phyloP scores from a whole-genome alignment of 2,113 vertebrate species.

The mouse (Mus musculus) region DNA sequence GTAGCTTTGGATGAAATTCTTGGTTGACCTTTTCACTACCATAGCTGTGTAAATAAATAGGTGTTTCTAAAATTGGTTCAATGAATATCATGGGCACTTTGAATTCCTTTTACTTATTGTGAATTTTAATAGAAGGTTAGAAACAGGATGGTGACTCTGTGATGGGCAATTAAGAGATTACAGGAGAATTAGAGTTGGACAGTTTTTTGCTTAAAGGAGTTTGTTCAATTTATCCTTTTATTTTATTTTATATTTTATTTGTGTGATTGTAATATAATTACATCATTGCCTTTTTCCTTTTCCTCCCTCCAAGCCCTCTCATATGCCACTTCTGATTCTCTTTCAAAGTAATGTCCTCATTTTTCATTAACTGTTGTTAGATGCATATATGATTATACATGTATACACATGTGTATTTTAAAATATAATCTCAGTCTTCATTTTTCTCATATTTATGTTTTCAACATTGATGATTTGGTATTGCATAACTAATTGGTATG shows the following conservation, averaged over 20 bases:
- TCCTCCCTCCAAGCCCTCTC: neutral
- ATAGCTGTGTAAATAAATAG: conserved; percentile 86
- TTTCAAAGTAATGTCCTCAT: neutral
- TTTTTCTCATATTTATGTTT: neutral
- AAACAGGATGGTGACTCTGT: conserved; percentile 46
- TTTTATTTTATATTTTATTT: neutral
- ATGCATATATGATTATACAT: neutral
- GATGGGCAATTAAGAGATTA: conserved; percentile 56
- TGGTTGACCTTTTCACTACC: conserved; percentile 86
- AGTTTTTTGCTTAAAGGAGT: conserved; percentile 2
- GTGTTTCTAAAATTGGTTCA: conserved; percentile 79
- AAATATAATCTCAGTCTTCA: neutral
- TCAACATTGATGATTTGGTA: neutral
- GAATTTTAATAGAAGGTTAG: conserved; percentile 60
- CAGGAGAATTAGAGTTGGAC: neutral
- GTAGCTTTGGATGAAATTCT: conserved; percentile 87
- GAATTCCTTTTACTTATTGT: conserved; percentile 77
- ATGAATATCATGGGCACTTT: conserved; percentile 52
- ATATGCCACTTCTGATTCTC: neutral
- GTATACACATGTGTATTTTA: neutral
- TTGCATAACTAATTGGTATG: neutral
- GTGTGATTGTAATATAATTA: neutral
- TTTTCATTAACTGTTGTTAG: neutral
- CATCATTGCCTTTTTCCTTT: neutral
- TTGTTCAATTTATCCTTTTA: conserved; percentile 2